A percentile compares a stretch with the other conserved stretches of the same genome.
phyloP scores from a whole-genome alignment of 1,140 invertebrate genomes.

The Aradophagus sp. region DNA sequence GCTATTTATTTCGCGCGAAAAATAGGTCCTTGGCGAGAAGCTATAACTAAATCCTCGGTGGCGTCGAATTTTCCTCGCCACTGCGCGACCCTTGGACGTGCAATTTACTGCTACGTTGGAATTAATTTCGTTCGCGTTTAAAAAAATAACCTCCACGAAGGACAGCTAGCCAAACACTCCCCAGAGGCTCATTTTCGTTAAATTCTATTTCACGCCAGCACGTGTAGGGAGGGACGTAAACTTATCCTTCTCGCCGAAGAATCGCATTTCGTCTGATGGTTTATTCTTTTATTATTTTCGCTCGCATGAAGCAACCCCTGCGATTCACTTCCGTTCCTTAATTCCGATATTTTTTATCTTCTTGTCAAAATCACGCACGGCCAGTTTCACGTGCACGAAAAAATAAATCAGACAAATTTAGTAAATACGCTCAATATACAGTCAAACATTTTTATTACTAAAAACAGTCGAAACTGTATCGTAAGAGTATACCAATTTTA shows the following conservation, averaged over 20 bases:
- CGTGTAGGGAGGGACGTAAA: constrained; percentile 25
- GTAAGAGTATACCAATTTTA: no score
- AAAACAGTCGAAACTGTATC: no score
- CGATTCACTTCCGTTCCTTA: constrained; percentile 17
- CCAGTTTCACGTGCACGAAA: no score
- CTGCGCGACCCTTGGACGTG: constrained; percentile 12
- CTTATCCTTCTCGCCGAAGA: constrained; percentile 31
- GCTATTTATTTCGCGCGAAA: constrained; percentile 10
- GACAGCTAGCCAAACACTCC: constrained; percentile 37
- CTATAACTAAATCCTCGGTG: no score
- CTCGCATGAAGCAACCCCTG: constrained; percentile 10
- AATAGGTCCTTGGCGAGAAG: no score
- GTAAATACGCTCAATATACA: no score
- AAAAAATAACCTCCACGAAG: constrained; percentile 33
- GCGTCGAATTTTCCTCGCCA: constrained; percentile 16
- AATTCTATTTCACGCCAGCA: constrained; percentile 52
- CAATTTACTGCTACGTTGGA: constrained; percentile 39
- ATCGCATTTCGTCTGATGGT: constrained; percentile 25
- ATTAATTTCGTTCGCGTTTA: constrained; percentile 49
- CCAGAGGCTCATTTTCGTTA: constrained; percentile 51
- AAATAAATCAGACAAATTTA: no score
- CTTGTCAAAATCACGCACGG: no score
- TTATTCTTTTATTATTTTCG: constrained; percentile 37
- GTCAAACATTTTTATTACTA: no score
- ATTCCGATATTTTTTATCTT: constrained; percentile 1